A percentile compares a stretch with the other conserved stretches of the same genome.
These are phyloP conservation scores for Diachasma alloeum DNA, from an alignment of 1,140 invertebrate genomes.

Conservation along the genomic window DNA sequence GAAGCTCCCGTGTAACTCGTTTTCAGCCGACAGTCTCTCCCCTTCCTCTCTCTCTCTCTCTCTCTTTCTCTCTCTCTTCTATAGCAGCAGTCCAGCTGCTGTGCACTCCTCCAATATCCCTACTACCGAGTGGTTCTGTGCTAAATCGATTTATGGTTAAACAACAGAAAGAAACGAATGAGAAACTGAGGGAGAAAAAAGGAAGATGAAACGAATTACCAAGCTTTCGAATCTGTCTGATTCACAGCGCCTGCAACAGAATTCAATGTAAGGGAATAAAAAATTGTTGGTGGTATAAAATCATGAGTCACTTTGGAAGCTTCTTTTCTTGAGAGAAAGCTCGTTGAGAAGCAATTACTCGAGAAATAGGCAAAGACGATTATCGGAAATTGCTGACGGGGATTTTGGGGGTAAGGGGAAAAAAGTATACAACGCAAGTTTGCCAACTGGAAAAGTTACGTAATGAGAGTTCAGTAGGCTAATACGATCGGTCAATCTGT, in stretches of 20 bases:
- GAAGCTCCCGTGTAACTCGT: constrained; percentile 30
- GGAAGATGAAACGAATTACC: not conserved
- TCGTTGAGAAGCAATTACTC: not conserved
- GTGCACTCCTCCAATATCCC: not conserved
- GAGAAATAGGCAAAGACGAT: not conserved
- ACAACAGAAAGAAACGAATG: not conserved
- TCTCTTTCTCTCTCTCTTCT: not conserved
- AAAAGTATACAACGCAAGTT: not conserved
- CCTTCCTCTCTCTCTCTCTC: too few relatives aligned
- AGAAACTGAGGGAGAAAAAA: not conserved
- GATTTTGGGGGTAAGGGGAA: not conserved
- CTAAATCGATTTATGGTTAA: constrained; percentile 9
- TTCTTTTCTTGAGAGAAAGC: constrained; percentile 3
- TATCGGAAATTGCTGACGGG: constrained; percentile 4
- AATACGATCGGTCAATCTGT: not conserved
- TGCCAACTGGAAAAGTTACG: not conserved
- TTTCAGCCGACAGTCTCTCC: constrained; percentile 14
- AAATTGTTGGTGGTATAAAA: not conserved
- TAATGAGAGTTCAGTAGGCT: not conserved
- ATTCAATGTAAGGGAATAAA: not conserved
- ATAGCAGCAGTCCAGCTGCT: not conserved
- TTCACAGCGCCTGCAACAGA: not conserved
- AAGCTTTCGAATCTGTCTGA: not conserved
- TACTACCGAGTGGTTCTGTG: not conserved
- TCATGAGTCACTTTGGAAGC: not conserved